Base-by-base conservation (phyloP, 2,888 invertebrate species). In the Drosophila paucipuncta region DNA sequence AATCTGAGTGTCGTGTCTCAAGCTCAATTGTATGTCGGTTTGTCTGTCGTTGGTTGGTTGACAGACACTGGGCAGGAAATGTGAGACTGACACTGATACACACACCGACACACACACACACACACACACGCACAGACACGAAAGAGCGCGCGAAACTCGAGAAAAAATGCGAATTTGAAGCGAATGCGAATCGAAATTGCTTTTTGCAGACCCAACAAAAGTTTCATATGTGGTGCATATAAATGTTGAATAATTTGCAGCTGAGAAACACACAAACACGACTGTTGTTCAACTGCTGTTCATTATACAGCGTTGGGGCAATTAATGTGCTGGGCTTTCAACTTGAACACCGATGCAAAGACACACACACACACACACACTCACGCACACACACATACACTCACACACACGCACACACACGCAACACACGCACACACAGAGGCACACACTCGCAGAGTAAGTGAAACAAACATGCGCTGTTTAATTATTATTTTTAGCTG, bases 401-500 rank as follows among this genome's bases (percentile, higher is more conserved):
- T 0, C 4, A 52, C 30, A 22, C 43, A 59, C 60, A 3, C 39
- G 9, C 18, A 57, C 68, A 63, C 68, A 70, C 52, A 73, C 63
- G 66, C 41, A 54, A 30, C 62, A 39, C 65, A 55, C 37, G 59
- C 55, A 63, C 52, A 57, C 53, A 50, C 49, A 30, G 55, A 39
- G 47, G 39, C 28, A 55, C 49, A 49, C 55, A 52, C 47, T 43
- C 41, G 60, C 61, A 71, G 54, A 67, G 41, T 72, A 47, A 54
- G 43, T 66, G 31, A 80, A 68, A 85, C 80, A 85, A 71, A 85
- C 83, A 85, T 87, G 85, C 79, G 85, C 85, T 87, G 73, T 84
- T 84, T 84, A 89, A 89, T 89, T 84, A 87, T 89, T 78, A 87
- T 89, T 76, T 87, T 87, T 87, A 85, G 86, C 80, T 59, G 67